phyloP scores from a whole-genome alignment of 2,113 vertebrate genomes.

The Nicator chloris region DNA sequence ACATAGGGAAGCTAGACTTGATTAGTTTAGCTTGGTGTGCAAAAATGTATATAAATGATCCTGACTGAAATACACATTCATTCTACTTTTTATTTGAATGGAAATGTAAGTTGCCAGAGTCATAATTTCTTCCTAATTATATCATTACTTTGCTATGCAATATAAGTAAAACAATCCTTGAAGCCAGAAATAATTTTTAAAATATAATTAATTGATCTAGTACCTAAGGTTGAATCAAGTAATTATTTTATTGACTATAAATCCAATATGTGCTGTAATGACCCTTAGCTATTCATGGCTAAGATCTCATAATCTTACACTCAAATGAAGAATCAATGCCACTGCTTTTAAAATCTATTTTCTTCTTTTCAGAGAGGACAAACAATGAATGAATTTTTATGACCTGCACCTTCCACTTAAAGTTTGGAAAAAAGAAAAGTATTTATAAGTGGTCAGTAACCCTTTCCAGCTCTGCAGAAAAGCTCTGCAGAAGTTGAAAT shows the following conservation, averaged over 20 bases:
- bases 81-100: conserved; percentile 4
- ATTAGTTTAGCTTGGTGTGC: background rate
- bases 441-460: background rate
- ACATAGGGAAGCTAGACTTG: background rate
- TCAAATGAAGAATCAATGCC: conserved; percentile 33
- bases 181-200: background rate
- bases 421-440: background rate
- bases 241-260: conserved; percentile 61
- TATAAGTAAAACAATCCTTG: conserved; percentile 17
- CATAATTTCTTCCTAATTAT: conserved; percentile 42
- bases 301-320: conserved; percentile 19
- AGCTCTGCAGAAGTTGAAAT: background rate
- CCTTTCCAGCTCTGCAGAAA: background rate
- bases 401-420: background rate
- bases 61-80: background rate
- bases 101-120: background rate
- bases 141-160: conserved; percentile 15
- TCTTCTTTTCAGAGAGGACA: background rate
- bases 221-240: conserved; percentile 14
- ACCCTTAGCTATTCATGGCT: conserved; percentile 5
- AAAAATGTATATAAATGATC: background rate
- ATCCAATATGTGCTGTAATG: conserved; percentile 25
- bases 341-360: conserved; percentile 2
- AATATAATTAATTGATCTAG: conserved; percentile 36
- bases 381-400: background rate